A percentile compares a stretch with the other conserved stretches of the same genome.
Evolutionary conservation across 2,888 invertebrate genomes (phyloP).

Genomic region (Drosophila sordidula): DNA sequence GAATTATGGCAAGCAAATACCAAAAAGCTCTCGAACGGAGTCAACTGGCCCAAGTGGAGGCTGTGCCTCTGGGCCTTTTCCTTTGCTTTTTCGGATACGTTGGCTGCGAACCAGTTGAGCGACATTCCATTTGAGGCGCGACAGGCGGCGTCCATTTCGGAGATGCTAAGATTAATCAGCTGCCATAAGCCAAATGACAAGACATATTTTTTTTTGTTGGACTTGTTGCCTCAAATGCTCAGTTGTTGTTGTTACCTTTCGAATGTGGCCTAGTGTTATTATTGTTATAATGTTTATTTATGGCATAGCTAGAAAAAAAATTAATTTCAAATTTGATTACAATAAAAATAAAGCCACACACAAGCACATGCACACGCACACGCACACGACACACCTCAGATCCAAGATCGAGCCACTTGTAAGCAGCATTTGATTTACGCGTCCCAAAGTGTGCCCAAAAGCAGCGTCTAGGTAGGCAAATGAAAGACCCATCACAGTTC

Average conservation of each 20-base stretch:
- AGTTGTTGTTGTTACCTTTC: constrained; percentile 25
- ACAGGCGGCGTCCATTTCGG: constrained; percentile 66
- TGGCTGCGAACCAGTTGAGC: constrained; percentile 71
- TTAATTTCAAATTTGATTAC: constrained; percentile 79
- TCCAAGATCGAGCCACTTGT: constrained; percentile 55
- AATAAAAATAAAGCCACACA: constrained; percentile 70
- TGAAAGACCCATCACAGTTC: constrained; percentile 27
- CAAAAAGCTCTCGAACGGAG: constrained; percentile 34
- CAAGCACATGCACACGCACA: constrained; percentile 16
- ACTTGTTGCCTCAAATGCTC: constrained; percentile 29
- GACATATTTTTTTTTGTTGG: constrained; percentile 65
- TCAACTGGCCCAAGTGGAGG: constrained; percentile 24
- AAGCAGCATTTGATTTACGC: constrained; percentile 68
- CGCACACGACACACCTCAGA: constrained; percentile 2
- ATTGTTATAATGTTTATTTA: constrained; percentile 75
- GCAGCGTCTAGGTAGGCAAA: constrained; percentile 39
- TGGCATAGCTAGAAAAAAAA: constrained; percentile 64
- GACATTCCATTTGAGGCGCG: constrained; percentile 75
- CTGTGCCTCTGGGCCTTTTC: constrained; percentile 57
- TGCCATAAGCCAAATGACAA: constrained; percentile 79
- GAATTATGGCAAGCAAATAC: constrained; percentile 64
- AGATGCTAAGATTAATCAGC: constrained; percentile 79
- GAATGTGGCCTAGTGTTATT: constrained; percentile 57
- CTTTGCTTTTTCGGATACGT: constrained; percentile 47
- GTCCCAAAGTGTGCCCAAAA: constrained; percentile 42